Evolutionary conservation across 2,113 vertebrate species (phyloP).

Genomic region (Oryzias melastigma): DNA sequence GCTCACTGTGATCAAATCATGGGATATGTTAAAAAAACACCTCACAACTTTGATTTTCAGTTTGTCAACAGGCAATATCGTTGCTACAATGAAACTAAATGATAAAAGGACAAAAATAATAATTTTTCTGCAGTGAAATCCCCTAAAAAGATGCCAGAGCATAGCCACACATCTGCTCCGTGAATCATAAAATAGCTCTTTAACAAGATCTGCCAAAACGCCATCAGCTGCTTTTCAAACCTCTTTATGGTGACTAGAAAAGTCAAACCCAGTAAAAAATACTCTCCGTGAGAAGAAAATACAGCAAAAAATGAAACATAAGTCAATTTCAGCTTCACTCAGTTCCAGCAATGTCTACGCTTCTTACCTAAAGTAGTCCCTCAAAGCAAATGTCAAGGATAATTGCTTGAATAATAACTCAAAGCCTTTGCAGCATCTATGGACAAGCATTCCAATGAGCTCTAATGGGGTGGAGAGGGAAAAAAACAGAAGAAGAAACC

Average conservation of each 20-base stretch:
- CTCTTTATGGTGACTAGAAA: slow-evolving; percentile 30
- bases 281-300: slow-evolving; percentile 4
- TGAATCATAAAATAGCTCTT: too few species aligned
- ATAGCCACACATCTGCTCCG: too few species aligned
- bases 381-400: slow-evolving; percentile 45
- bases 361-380: slow-evolving; percentile 24
- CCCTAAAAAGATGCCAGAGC: too few species aligned
- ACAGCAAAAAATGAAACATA: slow-evolving; percentile 9
- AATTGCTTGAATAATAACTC: slow-evolving; percentile 60
- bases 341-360: slow-evolving; percentile 5
- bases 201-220: too few species aligned
- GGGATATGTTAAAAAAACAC: slow-evolving; percentile 8
- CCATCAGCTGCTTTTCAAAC: slow-evolving; percentile 1
- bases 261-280: slow-evolving; percentile 3
- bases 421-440: slow-evolving; percentile 43
- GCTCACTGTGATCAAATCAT: slow-evolving; percentile 9
- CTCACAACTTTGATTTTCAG: slow-evolving; percentile 8
- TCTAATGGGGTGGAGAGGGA: slow-evolving; percentile 33
- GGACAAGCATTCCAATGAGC: slow-evolving; percentile 43
- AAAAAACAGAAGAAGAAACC: neutral
- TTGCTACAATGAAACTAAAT: too few species aligned
- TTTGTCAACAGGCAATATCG: neutral
- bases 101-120: slow-evolving; percentile 12
- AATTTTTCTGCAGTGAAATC: slow-evolving; percentile 8
- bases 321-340: slow-evolving; percentile 6